A percentile compares a stretch with the other conserved stretches of the same genome.
These are phyloP conservation scores for Ursus arctos DNA, from an alignment of 2,113 vertebrate species.

Conservation along the genomic window DNA sequence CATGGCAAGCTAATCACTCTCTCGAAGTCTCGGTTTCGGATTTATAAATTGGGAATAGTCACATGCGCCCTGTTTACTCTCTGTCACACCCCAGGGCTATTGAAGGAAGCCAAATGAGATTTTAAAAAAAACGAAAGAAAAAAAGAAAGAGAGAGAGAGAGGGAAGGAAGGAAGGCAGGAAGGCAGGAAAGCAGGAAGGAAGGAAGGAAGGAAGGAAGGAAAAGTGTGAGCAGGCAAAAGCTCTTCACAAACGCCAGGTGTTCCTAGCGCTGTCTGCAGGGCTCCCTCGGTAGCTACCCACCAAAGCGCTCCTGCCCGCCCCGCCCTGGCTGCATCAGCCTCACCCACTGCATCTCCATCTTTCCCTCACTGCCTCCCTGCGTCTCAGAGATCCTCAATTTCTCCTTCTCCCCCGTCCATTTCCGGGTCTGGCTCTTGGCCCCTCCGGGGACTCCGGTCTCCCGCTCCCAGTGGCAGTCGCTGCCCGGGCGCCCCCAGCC, in stretches of 20 bases:
- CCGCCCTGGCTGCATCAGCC: conserved; percentile 67
- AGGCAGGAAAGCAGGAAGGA: no score
- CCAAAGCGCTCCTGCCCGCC: conserved; percentile 53
- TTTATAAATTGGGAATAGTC: conserved; percentile 7
- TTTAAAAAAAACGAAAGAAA: neutral
- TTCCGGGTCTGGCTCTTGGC: conserved; percentile 54
- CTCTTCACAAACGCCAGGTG: conserved; percentile 40
- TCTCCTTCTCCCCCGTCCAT: conserved; percentile 38
- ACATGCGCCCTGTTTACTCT: neutral
- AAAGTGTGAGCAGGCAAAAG: neutral
- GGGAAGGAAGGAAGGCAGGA: neutral
- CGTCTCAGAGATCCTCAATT: neutral
- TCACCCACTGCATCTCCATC: conserved; percentile 80
- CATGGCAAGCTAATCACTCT: neutral
- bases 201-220: neutral
- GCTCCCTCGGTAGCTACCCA: neutral
- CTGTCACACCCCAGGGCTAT: neutral
- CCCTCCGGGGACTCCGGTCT: conserved; percentile 43
- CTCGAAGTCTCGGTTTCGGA: neutral
- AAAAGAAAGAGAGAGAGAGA: neutral
- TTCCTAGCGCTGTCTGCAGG: neutral
- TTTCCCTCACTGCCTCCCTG: conserved; percentile 45
- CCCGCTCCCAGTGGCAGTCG: conserved; percentile 29
- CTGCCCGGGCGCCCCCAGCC: conserved; percentile 78
- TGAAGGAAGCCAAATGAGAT: neutral